Conservation (phyloP, 64 coral and sea anemone species). For the Dendrophyllia cribrosa region DNA sequence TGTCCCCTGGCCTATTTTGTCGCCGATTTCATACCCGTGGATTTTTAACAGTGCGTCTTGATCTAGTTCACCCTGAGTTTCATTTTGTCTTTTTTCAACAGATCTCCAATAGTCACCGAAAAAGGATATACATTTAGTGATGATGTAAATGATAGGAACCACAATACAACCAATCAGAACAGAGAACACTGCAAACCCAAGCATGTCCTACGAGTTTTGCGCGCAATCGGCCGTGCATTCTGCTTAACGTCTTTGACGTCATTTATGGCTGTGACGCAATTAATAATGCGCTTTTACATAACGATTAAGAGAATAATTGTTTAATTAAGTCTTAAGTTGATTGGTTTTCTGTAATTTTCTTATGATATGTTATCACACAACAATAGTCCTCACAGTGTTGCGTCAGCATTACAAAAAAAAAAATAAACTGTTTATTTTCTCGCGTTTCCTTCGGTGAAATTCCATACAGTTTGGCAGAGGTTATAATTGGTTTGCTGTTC, state of each 20-base stretch:
- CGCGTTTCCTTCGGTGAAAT: too few species aligned
- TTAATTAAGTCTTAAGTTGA: background rate
- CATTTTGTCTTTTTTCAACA: background rate
- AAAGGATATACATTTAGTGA: background rate
- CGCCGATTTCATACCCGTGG: slow-evolving; percentile 69
- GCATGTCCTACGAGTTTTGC: background rate
- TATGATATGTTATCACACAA: too few species aligned
- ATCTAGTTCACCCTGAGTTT: background rate
- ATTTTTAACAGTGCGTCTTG: slow-evolving; percentile 1
- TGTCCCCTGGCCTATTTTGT: slow-evolving; percentile 72
- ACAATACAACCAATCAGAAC: slow-evolving; percentile 36
- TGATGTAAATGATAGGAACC: slow-evolving; percentile 16
- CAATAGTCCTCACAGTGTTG: too few species aligned
- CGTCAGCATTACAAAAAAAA: too few species aligned
- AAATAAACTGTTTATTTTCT: too few species aligned
- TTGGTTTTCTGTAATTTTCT: too few species aligned
- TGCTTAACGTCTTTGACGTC: background rate
- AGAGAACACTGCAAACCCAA: background rate
- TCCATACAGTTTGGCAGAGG: too few species aligned
- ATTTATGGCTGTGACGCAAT: background rate
- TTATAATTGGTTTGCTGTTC: too few species aligned
- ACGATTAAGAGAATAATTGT: background rate
- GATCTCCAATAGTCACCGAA: background rate
- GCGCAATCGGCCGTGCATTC: background rate
- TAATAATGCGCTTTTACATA: background rate